phyloP scores from a whole-genome alignment of 2,888 invertebrate genomes.

The Thereva nobilitata region DNA sequence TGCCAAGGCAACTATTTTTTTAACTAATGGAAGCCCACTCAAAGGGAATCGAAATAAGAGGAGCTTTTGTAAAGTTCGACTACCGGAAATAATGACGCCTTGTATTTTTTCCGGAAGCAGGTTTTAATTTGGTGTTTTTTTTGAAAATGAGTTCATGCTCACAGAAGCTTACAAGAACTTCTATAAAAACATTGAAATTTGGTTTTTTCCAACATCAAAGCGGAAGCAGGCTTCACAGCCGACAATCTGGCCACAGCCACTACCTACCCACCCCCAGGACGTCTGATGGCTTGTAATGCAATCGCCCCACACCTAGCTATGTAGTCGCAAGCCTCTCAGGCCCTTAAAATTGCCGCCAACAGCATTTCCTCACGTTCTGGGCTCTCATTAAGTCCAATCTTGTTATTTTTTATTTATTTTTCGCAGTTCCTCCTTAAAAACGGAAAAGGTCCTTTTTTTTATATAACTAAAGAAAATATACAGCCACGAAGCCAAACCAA shows the following conservation, averaged over 20 bases:
- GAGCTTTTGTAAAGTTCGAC: too few relatives aligned
- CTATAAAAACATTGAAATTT: too few relatives aligned
- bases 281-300: neutral
- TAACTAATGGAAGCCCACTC: too few relatives aligned
- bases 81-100: too few relatives aligned
- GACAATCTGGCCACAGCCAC: neutral
- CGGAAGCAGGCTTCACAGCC: slow-evolving; percentile 15
- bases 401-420: slow-evolving; percentile 41
- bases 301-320: too few relatives aligned
- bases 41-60: too few relatives aligned
- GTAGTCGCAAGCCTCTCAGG: slow-evolving; percentile 4
- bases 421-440: slow-evolving; percentile 21
- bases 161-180: too few relatives aligned
- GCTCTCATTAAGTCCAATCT: slow-evolving; percentile 38
- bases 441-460: slow-evolving; percentile 23
- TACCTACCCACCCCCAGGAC: neutral
- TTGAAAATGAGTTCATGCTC: too few relatives aligned
- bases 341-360: slow-evolving; percentile 36
- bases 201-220: slow-evolving; percentile 28
- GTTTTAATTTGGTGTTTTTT: too few relatives aligned
- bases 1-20: too few relatives aligned
- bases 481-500: slow-evolving; percentile 1
- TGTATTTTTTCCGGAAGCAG: too few relatives aligned
- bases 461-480: slow-evolving; percentile 33
- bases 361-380: slow-evolving; percentile 31